Evolutionary conservation across 30 jellyfish, hydroid and myxozoan species (phyloP).

Genomic region (Hydra vulgaris): DNA sequence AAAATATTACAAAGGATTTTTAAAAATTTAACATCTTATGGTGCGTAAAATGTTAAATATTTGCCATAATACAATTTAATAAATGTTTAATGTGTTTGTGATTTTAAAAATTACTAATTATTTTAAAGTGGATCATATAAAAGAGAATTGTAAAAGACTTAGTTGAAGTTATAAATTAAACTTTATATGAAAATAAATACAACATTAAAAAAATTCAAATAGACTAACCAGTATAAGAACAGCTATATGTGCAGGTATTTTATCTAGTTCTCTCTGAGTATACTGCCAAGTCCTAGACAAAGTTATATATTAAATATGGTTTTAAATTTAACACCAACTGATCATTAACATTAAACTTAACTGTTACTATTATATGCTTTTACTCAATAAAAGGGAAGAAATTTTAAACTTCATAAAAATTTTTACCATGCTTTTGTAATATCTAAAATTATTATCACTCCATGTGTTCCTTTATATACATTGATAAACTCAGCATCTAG

Average conservation of each 20-base stretch:
- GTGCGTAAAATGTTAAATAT: too few species aligned
- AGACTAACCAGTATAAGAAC: slow-evolving; percentile 71
- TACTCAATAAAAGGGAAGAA: background rate
- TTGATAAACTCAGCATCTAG: slow-evolving; percentile 86
- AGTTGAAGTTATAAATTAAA: too few species aligned
- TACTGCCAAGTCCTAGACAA: slow-evolving; percentile 69
- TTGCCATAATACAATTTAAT: too few species aligned
- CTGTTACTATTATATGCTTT: too few species aligned
- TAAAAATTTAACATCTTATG: too few species aligned
- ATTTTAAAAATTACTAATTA: too few species aligned
- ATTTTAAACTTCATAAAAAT: background rate
- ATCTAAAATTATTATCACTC: slow-evolving; percentile 67
- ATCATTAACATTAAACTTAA: background rate
- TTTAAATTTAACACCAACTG: background rate
- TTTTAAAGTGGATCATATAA: too few species aligned
- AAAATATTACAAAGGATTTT: too few species aligned
- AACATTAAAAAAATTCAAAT: background rate
- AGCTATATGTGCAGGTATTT: slow-evolving; percentile 69
- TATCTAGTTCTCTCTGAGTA: slow-evolving; percentile 55
- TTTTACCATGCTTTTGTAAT: slow-evolving; percentile 74
- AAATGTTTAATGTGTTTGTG: too few species aligned
- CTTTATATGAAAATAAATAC: background rate
- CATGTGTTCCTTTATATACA: slow-evolving; percentile 90
- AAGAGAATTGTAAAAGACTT: too few species aligned
- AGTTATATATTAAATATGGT: background rate